Evolutionary conservation across 1,140 invertebrate species (phyloP).

Genomic region (Drosophila nigrodunni): DNA sequence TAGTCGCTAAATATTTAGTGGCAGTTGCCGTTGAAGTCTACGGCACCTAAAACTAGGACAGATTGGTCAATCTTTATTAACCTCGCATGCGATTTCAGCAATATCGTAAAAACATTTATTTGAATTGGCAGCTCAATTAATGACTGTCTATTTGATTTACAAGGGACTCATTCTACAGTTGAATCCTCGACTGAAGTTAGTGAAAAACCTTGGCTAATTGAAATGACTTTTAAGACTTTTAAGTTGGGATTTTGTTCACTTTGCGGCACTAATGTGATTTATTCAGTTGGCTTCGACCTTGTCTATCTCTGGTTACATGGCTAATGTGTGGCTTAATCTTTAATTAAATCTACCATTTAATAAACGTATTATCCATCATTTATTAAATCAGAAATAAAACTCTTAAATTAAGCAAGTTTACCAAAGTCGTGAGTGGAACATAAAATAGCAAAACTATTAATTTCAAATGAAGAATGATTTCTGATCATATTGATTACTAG

Average conservation of each 20-base stretch:
- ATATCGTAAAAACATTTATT: neutral
- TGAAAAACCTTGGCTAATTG: slow-evolving; percentile 8
- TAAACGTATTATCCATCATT: slow-evolving; percentile 24
- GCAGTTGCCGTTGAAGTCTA: slow-evolving; percentile 21
- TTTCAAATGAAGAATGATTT: neutral
- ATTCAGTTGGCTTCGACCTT: slow-evolving; percentile 25
- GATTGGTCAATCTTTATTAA: slow-evolving; percentile 31
- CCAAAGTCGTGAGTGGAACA: slow-evolving; percentile 4
- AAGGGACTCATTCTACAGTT: slow-evolving; percentile 2
- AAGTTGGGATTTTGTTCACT: slow-evolving; percentile 1
- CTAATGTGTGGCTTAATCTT: slow-evolving; percentile 31
- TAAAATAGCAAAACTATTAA: neutral
- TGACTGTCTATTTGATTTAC: slow-evolving; percentile 1
- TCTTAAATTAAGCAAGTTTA: neutral
- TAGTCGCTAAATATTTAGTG: slow-evolving; percentile 19
- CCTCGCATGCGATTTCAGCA: slow-evolving; percentile 29
- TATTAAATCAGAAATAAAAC: slow-evolving; percentile 6
- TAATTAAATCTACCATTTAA: slow-evolving; percentile 37
- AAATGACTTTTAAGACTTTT: slow-evolving; percentile 13
- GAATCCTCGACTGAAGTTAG: neutral
- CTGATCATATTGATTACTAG: neutral
- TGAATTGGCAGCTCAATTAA: neutral
- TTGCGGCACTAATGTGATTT: slow-evolving; percentile 35
- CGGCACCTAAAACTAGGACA: slow-evolving; percentile 32
- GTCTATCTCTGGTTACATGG: slow-evolving; percentile 10